These are phyloP conservation scores for Melanocharis versteri DNA, from an alignment of 2,113 vertebrate species.

Conservation along the genomic window DNA sequence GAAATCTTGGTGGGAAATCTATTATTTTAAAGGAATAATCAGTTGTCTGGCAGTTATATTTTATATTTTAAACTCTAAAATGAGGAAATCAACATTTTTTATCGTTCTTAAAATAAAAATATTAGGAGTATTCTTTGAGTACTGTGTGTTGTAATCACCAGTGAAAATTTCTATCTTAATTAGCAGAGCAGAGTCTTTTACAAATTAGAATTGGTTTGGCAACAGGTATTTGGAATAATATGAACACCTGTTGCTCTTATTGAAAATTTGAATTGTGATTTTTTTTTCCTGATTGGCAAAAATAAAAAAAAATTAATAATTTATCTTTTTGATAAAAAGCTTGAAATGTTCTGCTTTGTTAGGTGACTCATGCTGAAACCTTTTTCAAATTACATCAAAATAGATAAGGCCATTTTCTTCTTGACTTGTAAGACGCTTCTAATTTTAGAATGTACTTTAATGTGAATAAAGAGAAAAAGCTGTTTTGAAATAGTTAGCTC, in stretches of 20 bases:
- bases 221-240: neutral
- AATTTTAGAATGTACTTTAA: neutral
- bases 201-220: neutral
- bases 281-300: neutral
- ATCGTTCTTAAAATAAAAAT: neutral
- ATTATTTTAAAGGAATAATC: neutral
- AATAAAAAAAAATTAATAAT: neutral
- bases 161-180: neutral
- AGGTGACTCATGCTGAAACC: neutral
- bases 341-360: neutral
- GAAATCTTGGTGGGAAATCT: neutral
- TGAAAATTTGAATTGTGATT: neutral
- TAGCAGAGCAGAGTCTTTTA: neutral
- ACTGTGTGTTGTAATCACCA: neutral
- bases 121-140: neutral
- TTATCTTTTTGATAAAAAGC: neutral
- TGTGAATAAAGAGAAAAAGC: neutral
- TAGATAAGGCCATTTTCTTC: neutral
- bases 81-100: neutral
- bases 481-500: neutral
- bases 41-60: neutral
- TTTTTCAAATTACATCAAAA: neutral
- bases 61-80: neutral
- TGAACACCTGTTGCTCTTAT: fast-evolving
- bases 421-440: neutral